Evolutionary conservation across 64 coral and sea anemone genomes (phyloP).

Genomic region (Cladopsammia gracilis): DNA sequence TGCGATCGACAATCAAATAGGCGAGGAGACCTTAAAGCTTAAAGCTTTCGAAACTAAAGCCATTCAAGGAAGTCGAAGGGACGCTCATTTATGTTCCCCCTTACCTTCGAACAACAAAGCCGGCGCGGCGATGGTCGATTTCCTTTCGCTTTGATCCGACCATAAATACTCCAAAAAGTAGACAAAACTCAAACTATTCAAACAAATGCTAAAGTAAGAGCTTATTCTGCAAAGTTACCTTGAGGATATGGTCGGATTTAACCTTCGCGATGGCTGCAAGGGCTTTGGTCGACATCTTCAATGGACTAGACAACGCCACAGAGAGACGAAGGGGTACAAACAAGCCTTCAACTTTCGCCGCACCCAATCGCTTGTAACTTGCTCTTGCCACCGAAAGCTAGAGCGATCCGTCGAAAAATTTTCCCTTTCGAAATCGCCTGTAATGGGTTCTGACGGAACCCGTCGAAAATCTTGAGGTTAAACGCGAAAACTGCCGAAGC

Average conservation of each 20-base stretch:
- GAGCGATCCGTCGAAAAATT: conserved; percentile 28
- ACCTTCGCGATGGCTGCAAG: conserved; percentile 96
- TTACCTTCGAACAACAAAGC: conserved; percentile 87
- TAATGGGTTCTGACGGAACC: conserved; percentile 14
- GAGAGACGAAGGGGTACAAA: conserved; percentile 96
- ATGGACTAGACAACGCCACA: conserved; percentile 88
- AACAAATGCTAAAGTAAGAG: neutral
- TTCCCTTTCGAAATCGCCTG: conserved; percentile 2
- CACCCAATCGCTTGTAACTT: conserved; percentile 86
- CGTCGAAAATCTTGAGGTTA: conserved; percentile 30
- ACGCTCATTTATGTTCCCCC: conserved; percentile 86
- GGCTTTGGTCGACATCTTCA: conserved; percentile 87
- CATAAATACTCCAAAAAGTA: neutral
- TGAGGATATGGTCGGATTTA: conserved; percentile 93
- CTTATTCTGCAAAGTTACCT: conserved; percentile 73
- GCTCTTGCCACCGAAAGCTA: conserved; percentile 42
- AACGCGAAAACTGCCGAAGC: conserved; percentile 57
- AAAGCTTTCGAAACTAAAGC: conserved; percentile 59
- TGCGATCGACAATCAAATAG: conserved; percentile 13
- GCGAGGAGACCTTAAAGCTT: neutral
- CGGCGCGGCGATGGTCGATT: conserved; percentile 83
- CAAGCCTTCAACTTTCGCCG: conserved; percentile 89
- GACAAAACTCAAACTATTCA: conserved; percentile 9
- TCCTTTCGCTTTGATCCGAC: conserved; percentile 76
- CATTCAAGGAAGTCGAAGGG: conserved; percentile 68